A percentile compares a stretch with the other conserved stretches of the same genome.
Evolutionary conservation across 2,797 vertebrate genomes (phyloP).

Genomic region (Caiman crocodilus): DNA sequence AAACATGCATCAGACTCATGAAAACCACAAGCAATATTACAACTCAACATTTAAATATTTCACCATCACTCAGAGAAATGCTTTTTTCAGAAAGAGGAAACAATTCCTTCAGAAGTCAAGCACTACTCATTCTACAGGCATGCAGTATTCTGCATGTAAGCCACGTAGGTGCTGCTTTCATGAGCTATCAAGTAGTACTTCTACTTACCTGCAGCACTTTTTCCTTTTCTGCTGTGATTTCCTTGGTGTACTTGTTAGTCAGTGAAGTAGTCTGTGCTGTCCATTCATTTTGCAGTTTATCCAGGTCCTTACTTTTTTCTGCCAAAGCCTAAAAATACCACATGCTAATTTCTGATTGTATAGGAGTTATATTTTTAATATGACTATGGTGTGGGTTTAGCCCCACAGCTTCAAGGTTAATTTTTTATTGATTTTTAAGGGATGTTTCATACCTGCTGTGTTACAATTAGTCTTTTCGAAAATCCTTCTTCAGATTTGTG

Average conservation of each 20-base stretch:
- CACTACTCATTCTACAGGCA: background rate
- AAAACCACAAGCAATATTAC: background rate
- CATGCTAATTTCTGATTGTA: background rate
- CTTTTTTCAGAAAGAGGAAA: background rate
- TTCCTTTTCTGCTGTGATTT: conserved; percentile 13
- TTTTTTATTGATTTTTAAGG: background rate
- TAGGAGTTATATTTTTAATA: background rate
- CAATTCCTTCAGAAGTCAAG: background rate
- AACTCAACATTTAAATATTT: background rate
- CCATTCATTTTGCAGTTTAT: conserved; percentile 45
- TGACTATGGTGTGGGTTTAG: background rate
- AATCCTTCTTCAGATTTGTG: conserved; percentile 24
- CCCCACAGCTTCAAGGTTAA: background rate
- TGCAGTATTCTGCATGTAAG: background rate
- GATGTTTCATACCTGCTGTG: background rate
- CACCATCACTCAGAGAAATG: background rate
- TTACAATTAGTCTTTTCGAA: background rate
- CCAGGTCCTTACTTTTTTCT: conserved; percentile 47
- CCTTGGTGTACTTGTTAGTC: background rate
- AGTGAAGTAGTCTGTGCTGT: background rate
- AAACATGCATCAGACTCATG: background rate
- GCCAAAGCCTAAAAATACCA: conserved; percentile 21
- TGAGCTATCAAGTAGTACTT: background rate
- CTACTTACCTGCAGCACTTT: background rate
- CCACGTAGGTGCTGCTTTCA: background rate